Evolutionary conservation across 2,113 vertebrate species (phyloP), one percentile per base, ranked within the genome.

Genomic region (Oxyruncus cristatus): DNA sequence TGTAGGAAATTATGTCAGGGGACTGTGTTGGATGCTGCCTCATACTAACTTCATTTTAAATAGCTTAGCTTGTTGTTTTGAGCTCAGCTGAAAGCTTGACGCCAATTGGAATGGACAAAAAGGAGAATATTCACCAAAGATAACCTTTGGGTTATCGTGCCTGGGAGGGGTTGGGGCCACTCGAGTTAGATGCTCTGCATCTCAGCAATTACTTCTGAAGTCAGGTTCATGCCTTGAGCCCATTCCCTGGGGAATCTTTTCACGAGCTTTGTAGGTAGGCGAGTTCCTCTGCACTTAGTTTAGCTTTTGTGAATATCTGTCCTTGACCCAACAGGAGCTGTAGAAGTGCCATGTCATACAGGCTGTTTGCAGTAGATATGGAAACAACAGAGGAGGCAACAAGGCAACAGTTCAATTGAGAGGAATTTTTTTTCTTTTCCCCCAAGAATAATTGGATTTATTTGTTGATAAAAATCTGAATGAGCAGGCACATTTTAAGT

Each of bases 381-480:
- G 75, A 58, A 79, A 74, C 7, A 0, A 55, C 78, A 78, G 47
- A 67, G 50, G 39, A 85, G 10, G 52, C 71, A 65, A 30, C 26
- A 74, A 70, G 35, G 63, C 42, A 71, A 52, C 22, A 5, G 32
- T 83, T 81, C 33, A 42, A 0, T 7, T 80, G 47, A 55, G 39
- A 77, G 55, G 30, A 71, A 30, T 20, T 8, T 53, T 61, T 55
- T 59, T 49, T 8, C 6, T 67, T 66, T 44, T 26, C 33, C n/a
- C 15, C 7, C 4, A 62, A 41, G 35, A 90, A 28, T 44, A 86
- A 81, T 9, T 83, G 17, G 39, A 37, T 88, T 83, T 85, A 50
- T 80, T 86, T 91, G 66, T 82, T 76, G 84, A 61, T 61, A 77
- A 6, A 83, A 84, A 86, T 26, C 19, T 81, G 47, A 92, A 74